A percentile compares a stretch with the other conserved stretches of the same genome.
These are phyloP conservation scores for Colinus virginianus DNA, from an alignment of 2,113 vertebrate genomes.

Conservation along the genomic window DNA sequence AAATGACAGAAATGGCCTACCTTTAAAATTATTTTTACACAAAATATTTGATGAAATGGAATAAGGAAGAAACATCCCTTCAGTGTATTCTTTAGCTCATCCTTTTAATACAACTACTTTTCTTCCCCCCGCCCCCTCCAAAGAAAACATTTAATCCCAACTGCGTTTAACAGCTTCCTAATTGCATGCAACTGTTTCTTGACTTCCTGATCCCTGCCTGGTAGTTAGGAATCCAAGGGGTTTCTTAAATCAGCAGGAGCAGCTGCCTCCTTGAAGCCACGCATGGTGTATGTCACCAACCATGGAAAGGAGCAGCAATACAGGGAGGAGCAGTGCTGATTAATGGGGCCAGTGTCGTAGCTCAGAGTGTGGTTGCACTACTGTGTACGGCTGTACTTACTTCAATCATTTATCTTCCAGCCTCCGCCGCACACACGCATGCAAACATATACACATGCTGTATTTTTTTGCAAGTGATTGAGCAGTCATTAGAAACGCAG, in stretches of 20 bases:
- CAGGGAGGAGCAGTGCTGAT: constrained; percentile 31
- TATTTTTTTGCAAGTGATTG: not conserved
- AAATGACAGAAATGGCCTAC: not conserved
- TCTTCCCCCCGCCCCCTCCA: not conserved
- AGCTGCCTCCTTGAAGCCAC: constrained; percentile 62
- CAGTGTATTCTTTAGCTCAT: not conserved
- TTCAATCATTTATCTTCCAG: constrained; percentile 45
- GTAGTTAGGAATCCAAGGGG: constrained; percentile 42
- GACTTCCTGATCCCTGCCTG: constrained; percentile 61
- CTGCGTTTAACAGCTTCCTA: constrained; percentile 49
- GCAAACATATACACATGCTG: not conserved
- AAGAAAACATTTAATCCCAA: not conserved
- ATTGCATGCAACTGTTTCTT: constrained; percentile 30
- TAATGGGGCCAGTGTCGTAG: constrained; percentile 58
- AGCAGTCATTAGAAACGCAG: not conserved
- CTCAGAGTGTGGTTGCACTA: constrained; percentile 53
- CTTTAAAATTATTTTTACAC: not conserved
- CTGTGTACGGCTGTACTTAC: constrained; percentile 28
- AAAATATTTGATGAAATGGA: not conserved
- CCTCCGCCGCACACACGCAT: not conserved
- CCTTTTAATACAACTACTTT: not conserved
- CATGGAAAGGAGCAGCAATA: constrained; percentile 39
- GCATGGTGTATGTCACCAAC: constrained; percentile 61
- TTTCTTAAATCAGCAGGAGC: constrained; percentile 67
- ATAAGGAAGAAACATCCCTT: not conserved